Evolutionary conservation across 92 coral and sea anemone species (phyloP).

Genomic region (Bergia sp.): DNA sequence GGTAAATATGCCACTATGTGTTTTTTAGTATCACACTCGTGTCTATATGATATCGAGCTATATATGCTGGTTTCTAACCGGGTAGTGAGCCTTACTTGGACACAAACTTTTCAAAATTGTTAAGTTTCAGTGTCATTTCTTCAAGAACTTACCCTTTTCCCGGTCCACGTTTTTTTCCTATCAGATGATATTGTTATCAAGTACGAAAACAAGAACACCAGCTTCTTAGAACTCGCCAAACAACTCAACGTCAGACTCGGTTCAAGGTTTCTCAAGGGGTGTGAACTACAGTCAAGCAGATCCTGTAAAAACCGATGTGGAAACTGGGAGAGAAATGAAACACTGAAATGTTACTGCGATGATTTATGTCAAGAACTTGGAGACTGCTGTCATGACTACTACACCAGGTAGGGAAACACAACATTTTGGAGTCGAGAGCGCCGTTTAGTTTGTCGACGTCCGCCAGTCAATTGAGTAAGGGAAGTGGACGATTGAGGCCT

Average conservation of each 20-base stretch:
- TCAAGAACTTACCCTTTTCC: background rate
- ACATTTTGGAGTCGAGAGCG: background rate
- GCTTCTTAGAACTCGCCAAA: background rate
- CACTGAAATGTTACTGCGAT: background rate
- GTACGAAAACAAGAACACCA: background rate
- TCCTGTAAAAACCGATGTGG: background rate
- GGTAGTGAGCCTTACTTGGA: too few relatives aligned
- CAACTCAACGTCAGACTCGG: background rate
- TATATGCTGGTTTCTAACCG: too few relatives aligned
- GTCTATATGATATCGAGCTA: too few relatives aligned
- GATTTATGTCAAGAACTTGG: conserved; percentile 6
- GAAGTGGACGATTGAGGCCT: too few relatives aligned
- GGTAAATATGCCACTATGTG: too few relatives aligned
- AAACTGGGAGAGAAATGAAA: background rate
- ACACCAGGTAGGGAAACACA: background rate
- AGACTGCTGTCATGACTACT: conserved; percentile 5
- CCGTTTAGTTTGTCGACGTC: background rate
- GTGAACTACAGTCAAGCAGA: background rate
- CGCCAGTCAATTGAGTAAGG: too few relatives aligned
- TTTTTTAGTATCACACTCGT: too few relatives aligned
- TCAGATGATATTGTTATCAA: conserved; percentile 18
- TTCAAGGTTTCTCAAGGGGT: background rate
- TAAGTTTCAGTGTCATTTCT: too few relatives aligned
- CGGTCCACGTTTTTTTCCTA: background rate
- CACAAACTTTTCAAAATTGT: too few relatives aligned